Percentiles rank a stretch among this genome's conserved stretches.
Evolutionary conservation across 2,113 vertebrate species (phyloP).

Genomic region (Takifugu bimaculatus): DNA sequence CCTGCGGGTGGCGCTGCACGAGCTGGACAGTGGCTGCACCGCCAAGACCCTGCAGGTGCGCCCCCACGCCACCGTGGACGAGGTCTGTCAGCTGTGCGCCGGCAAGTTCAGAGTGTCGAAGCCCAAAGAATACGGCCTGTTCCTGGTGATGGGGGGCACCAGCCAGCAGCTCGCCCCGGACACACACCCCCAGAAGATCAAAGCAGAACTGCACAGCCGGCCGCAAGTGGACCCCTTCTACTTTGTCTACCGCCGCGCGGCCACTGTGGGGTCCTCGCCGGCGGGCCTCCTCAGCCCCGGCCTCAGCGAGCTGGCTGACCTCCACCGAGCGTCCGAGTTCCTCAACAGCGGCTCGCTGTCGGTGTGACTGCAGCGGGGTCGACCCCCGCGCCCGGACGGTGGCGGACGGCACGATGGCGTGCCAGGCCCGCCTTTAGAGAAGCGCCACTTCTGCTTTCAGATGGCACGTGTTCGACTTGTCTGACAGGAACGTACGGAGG

Average conservation of each 20-base stretch:
- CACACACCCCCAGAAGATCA: conserved; percentile 94
- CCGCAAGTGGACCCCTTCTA: conserved; percentile 81
- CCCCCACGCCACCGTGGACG: conserved; percentile 86
- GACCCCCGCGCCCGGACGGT: background rate
- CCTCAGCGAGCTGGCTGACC: conserved; percentile 20
- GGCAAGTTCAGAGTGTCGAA: conserved; percentile 86
- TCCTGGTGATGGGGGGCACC: conserved; percentile 82
- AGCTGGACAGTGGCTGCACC: conserved; percentile 86
- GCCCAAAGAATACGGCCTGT: conserved; percentile 71
- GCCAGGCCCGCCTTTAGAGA: conserved; percentile 19
- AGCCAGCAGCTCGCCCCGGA: conserved; percentile 92
- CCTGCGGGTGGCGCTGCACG: conserved; percentile 92
- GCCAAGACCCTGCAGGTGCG: conserved; percentile 89
- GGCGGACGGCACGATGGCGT: background rate
- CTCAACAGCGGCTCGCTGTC: background rate
- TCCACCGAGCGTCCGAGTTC: background rate
- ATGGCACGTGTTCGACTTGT: conserved; percentile 19
- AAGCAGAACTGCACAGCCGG: conserved; percentile 90
- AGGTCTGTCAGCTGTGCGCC: conserved; percentile 88
- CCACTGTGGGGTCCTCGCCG: conserved; percentile 32
- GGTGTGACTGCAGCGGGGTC: background rate
- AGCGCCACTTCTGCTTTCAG: conserved; percentile 49
- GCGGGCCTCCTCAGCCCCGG: conserved; percentile 17
- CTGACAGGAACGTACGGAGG: conserved; percentile 33
- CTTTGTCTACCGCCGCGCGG: conserved; percentile 85